phyloP scores from a whole-genome alignment of 2,113 vertebrate species.

The Oryzias woworae region DNA sequence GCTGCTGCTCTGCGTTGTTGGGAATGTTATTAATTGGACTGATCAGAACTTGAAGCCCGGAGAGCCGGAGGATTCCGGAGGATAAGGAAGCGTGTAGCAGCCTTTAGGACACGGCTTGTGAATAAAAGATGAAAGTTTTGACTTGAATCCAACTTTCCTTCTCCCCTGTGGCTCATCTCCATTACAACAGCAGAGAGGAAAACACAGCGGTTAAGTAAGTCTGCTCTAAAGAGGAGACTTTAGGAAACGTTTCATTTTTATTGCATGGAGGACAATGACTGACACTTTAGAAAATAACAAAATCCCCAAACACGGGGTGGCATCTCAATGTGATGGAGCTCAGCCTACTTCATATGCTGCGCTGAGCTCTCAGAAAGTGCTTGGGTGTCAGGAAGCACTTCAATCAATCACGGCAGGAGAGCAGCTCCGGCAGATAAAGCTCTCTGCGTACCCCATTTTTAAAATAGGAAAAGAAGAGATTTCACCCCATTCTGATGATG shows the following conservation, averaged over 20 bases:
- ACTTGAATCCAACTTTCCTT: conserved; percentile 38
- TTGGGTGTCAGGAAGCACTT: conserved; percentile 16
- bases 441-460: neutral
- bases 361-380: neutral
- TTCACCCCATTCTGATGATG: conserved; percentile 1
- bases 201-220: conserved; percentile 22
- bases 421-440: conserved; percentile 3
- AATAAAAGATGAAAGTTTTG: conserved; percentile 68
- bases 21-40: conserved; percentile 70
- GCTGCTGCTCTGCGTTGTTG: conserved; percentile 53
- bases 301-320: conserved; percentile 20
- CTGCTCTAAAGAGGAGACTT: conserved; percentile 14
- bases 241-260: conserved; percentile 27
- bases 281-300: conserved; percentile 27
- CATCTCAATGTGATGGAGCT: conserved; percentile 1
- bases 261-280: conserved; percentile 33
- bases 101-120: conserved; percentile 41
- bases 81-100: conserved; percentile 29
- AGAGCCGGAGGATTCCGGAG: conserved; percentile 19
- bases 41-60: conserved; percentile 19
- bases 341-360: conserved; percentile 10
- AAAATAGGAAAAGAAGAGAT: neutral
- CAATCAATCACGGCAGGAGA: conserved; percentile 34
- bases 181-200: conserved; percentile 39
- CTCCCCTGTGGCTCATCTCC: conserved; percentile 47